Evolutionary conservation across 2,888 invertebrate genomes (phyloP).

Genomic region (Brachyptera risi): DNA sequence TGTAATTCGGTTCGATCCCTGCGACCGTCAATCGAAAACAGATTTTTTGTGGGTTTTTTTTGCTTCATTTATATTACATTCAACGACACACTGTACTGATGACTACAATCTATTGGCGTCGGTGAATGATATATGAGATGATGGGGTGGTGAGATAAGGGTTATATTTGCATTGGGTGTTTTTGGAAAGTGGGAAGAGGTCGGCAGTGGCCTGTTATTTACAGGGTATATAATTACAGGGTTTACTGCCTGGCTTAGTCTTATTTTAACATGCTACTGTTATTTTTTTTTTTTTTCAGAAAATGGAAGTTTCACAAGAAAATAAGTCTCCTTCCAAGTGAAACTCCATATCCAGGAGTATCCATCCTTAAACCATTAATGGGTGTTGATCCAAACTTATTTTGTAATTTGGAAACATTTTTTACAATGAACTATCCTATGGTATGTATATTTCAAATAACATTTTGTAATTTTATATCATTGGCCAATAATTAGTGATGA

Average conservation of each 20-base stretch:
- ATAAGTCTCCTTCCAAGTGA: constrained; percentile 57
- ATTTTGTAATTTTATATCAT: background rate
- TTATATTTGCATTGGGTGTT: too few relatives aligned
- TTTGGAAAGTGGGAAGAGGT: too few relatives aligned
- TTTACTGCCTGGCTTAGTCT: background rate
- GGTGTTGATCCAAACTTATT: constrained; percentile 89
- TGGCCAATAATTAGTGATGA: background rate
- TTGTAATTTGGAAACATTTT: constrained; percentile 90
- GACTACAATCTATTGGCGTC: too few relatives aligned
- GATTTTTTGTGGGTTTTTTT: too few relatives aligned
- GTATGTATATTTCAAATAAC: constrained; percentile 41
- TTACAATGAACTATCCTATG: constrained; percentile 87
- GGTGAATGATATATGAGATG: too few relatives aligned
- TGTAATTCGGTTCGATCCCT: too few relatives aligned
- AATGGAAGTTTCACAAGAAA: constrained; percentile 62
- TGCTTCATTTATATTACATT: background rate
- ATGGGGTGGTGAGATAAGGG: too few relatives aligned
- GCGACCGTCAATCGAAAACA: too few relatives aligned
- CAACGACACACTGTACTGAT: too few relatives aligned
- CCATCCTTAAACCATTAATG: constrained; percentile 90
- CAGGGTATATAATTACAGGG: too few relatives aligned
- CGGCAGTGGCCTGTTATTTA: too few relatives aligned
- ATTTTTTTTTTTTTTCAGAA: constrained; percentile 44
- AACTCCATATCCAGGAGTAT: constrained; percentile 80
- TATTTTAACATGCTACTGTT: too few relatives aligned